A percentile compares a stretch with the other conserved stretches of the same genome.
Conservation (phyloP, 2,113 vertebrate genomes). For the Clarias magur region DNA sequence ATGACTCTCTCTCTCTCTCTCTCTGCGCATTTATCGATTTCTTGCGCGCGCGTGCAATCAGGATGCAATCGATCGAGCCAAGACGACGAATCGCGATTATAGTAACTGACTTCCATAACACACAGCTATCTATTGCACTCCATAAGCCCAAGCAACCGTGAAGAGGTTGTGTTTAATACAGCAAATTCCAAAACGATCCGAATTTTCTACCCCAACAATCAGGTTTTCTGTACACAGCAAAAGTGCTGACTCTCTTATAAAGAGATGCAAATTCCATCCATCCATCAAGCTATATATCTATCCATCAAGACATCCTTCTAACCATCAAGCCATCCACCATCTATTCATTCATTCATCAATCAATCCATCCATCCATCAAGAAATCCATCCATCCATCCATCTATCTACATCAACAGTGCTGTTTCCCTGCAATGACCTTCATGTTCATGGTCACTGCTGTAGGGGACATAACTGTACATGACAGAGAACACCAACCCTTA, state of each 20-base stretch:
- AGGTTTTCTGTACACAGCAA: background rate
- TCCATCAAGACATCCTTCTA: too few relatives aligned
- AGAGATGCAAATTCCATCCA: background rate
- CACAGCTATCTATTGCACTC: background rate
- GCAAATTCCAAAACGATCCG: background rate
- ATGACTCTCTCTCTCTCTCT: background rate
- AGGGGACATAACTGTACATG: too few relatives aligned
- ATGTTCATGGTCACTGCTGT: too few relatives aligned
- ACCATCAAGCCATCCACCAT: too few relatives aligned
- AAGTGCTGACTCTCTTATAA: background rate
- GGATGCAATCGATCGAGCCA: background rate
- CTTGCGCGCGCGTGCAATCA: background rate
- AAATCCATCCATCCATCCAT: too few relatives aligned
- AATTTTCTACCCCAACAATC: background rate
- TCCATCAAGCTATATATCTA: too few relatives aligned
- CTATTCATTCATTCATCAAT: too few relatives aligned
- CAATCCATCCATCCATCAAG: too few relatives aligned
- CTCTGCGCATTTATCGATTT: constrained; percentile 3
- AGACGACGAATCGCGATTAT: background rate
- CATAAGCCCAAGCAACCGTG: background rate
- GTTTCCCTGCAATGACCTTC: too few relatives aligned
- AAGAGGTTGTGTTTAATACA: background rate
- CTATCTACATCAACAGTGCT: too few relatives aligned
- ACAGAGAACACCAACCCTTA: too few relatives aligned
- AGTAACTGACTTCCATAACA: background rate